Evolutionary conservation across 2,888 invertebrate genomes (phyloP), one percentile per base, ranked within the genome.

Genomic region (Rotaria socialis): DNA sequence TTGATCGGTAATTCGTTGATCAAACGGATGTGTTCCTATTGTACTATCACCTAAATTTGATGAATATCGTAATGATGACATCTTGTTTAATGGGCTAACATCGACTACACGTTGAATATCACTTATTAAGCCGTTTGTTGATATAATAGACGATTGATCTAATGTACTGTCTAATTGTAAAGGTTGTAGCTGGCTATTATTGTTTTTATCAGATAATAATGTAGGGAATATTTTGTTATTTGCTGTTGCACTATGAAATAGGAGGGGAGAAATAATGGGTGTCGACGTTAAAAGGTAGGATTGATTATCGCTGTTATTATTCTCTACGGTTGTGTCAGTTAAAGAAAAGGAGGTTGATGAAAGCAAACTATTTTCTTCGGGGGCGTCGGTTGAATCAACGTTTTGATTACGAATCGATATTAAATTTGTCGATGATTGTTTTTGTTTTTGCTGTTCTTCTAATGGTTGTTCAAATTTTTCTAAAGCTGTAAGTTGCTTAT

Each of bases 1-100:
- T 80, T 80, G 80, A 80, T 80, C 80, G 14, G 11, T 47, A 22
- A 80, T 47, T 4, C 47, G 22, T 47, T 80, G 80, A 80, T 80
- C 80, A n/a, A 47, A 80, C 5, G 67, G 67, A 67, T 67, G 67
- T 41, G 19, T 0, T 35, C 6, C 19, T 27, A 27, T 5, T 16
- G 55, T 55, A 55, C 22, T 7, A 19, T 5, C 22, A 22, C 55
- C 55, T 55, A 22, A 22, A 22, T 22, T 55, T 55, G 80, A n/a
- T 80, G 47, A 80, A 80, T 47, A 8, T n/a, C 43, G 47, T 10
- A 6, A 24, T 75, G 47, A 80, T 80, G 80, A 80, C 80, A 80
- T 80, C 24, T 24, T 47, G 14, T 43, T 67, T 67, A 56, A 56
- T 56, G 0, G 24, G 2, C 24, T 8, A 56, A 24, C 22, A 56